phyloP scores from a whole-genome alignment of 2,113 vertebrate genomes.

The Nasalis larvatus region DNA sequence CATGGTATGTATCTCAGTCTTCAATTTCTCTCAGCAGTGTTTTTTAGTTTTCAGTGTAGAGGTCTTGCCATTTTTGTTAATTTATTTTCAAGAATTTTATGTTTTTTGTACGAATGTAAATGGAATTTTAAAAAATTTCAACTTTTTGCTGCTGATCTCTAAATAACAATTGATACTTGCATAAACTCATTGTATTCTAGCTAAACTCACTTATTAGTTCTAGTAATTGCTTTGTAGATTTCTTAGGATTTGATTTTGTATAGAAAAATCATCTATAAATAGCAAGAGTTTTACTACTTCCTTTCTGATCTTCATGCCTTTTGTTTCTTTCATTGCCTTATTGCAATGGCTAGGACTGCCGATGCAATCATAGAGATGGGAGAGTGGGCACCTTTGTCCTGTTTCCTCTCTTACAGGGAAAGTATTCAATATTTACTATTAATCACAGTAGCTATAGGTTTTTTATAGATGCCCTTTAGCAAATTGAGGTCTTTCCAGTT shows the following conservation, averaged over 20 bases:
- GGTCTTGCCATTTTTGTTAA: neutral
- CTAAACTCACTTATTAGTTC: neutral
- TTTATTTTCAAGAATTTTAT: neutral
- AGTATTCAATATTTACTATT: neutral
- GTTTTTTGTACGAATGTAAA: neutral
- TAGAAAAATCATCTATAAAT: neutral
- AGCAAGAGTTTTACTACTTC: neutral
- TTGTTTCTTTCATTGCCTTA: neutral
- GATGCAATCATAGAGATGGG: neutral
- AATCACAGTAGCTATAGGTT: neutral
- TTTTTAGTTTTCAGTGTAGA: neutral
- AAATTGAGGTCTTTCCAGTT: neutral
- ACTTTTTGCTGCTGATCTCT: neutral
- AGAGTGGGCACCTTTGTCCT: neutral
- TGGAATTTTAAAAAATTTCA: neutral
- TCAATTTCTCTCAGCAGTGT: neutral
- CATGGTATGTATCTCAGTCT: neutral
- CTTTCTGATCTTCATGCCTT: neutral
- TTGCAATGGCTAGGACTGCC: neutral
- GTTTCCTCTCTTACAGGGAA: neutral
- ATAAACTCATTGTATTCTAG: neutral
- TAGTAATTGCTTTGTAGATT: neutral
- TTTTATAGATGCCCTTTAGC: neutral
- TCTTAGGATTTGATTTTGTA: neutral
- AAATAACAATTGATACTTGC: neutral